Conservation (phyloP, 2,888 invertebrate species). For the Tetheella fluctuosa region DNA sequence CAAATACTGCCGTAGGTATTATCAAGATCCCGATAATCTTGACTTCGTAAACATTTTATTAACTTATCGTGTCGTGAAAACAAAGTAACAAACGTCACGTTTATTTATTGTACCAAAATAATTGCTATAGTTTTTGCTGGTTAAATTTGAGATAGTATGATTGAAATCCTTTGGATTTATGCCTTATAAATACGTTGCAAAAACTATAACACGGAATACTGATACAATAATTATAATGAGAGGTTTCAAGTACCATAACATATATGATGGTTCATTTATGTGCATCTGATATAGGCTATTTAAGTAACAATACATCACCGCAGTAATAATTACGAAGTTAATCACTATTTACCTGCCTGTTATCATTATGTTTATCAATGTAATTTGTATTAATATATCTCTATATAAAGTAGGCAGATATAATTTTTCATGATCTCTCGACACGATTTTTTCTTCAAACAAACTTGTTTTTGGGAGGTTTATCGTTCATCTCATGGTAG, state of each 20-base stretch:
- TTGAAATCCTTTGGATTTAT: slow-evolving; percentile 4
- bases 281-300: slow-evolving; percentile 3
- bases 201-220: background rate
- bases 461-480: background rate
- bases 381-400: background rate
- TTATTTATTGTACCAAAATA: slow-evolving; percentile 16
- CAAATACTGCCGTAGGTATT: slow-evolving; percentile 18
- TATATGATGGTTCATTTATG: background rate
- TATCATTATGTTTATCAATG: background rate
- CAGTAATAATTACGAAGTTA: background rate
- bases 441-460: background rate
- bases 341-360: background rate
- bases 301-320: background rate
- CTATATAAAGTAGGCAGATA: background rate
- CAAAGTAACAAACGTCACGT: slow-evolving; percentile 21
- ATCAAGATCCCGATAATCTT: slow-evolving; percentile 29
- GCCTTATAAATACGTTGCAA: background rate
- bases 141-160: background rate
- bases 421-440: background rate
- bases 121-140: background rate
- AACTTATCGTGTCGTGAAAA: background rate
- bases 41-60: slow-evolving; percentile 30
- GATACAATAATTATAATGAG: background rate
- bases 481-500: slow-evolving; percentile 27
- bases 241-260: slow-evolving; percentile 8